Evolutionary conservation across 1,140 invertebrate species (phyloP).

Genomic region (Ceratosolen solmsi): DNA sequence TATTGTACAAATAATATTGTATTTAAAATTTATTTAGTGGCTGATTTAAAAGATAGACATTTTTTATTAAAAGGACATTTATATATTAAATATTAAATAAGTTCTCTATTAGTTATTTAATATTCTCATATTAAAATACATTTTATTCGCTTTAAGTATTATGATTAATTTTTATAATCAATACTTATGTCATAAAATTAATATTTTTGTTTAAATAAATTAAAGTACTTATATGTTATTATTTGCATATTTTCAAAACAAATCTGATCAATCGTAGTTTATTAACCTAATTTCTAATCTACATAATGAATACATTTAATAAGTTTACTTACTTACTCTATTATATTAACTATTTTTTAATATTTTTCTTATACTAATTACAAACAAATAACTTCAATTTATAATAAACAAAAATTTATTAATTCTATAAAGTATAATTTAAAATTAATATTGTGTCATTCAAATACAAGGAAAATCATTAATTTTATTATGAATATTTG

Average conservation of each 20-base stretch:
- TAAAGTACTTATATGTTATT: background rate
- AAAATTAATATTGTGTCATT: background rate
- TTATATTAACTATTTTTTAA: no score
- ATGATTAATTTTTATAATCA: background rate
- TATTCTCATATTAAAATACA: no score
- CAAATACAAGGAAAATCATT: background rate
- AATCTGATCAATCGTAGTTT: background rate
- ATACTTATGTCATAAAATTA: background rate
- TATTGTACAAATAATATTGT: no score
- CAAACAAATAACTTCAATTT: background rate
- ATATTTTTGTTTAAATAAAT: background rate
- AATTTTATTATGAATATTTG: background rate
- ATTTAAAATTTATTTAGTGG: no score
- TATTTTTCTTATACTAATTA: background rate
- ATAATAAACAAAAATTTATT: background rate
- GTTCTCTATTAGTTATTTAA: no score
- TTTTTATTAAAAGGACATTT: no score
- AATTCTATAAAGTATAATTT: background rate
- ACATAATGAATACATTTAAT: background rate
- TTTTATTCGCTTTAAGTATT: no score
- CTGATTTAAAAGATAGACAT: no score
- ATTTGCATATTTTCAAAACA: background rate
- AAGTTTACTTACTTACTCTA: no score
- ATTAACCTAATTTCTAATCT: background rate
- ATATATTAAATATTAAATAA: no score